Percentiles rank a stretch among this genome's conserved stretches.
Evolutionary conservation across 2,797 vertebrate genomes (phyloP).

Genomic region (Rhodeus uyekii): DNA sequence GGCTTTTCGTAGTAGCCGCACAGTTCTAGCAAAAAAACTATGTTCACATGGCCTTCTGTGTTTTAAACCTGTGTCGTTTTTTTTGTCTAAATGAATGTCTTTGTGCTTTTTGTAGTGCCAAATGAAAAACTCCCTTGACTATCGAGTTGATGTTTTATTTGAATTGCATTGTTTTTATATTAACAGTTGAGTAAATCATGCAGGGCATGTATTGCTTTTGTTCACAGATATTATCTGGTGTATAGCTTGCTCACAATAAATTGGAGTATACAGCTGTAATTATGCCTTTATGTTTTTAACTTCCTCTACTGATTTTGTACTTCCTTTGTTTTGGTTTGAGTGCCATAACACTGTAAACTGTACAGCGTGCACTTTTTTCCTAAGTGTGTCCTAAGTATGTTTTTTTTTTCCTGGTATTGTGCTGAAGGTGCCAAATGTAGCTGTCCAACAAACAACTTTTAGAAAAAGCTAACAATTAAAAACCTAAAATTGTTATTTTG

Average conservation of each 20-base stretch:
- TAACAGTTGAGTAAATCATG: conserved; percentile 69
- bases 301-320: not conserved
- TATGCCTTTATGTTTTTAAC: not conserved
- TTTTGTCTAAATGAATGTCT: conserved; percentile 47
- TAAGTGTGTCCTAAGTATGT: too few species aligned
- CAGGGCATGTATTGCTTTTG: conserved; percentile 78
- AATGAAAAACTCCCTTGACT: conserved; percentile 39
- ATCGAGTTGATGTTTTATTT: conserved; percentile 54
- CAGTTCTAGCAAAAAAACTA: conserved; percentile 31
- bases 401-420: conserved; percentile 37
- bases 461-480: not conserved
- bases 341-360: not conserved
- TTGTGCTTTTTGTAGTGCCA: conserved; percentile 17
- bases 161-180: conserved; percentile 62
- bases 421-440: not conserved
- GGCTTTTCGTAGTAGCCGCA: conserved; percentile 18
- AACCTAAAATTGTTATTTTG: not conserved
- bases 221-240: conserved; percentile 64
- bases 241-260: conserved; percentile 74
- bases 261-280: conserved; percentile 35
- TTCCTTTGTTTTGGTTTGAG: conserved; percentile 23
- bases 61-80: conserved; percentile 39
- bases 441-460: not conserved
- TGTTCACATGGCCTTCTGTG: conserved; percentile 40
- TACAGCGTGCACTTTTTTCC: too few species aligned